Evolutionary conservation across 1,140 invertebrate genomes (phyloP).

Genomic region (Drosophila persimilis): DNA sequence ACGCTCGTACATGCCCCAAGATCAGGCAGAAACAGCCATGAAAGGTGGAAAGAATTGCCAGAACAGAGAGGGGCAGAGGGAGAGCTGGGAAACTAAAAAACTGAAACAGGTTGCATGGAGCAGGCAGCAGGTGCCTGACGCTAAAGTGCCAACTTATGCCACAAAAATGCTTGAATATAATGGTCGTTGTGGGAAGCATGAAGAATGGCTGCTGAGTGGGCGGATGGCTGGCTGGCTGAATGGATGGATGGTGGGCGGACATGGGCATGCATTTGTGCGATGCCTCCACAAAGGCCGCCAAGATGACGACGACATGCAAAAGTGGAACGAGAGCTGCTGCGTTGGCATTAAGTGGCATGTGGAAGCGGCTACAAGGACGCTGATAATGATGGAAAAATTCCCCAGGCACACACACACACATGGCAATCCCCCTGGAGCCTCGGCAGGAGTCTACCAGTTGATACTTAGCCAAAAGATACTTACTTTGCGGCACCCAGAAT

Average conservation of each 20-base stretch:
- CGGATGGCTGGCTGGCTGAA: not conserved
- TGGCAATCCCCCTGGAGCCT: slow-evolving; percentile 34
- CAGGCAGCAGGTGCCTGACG: slow-evolving; percentile 76
- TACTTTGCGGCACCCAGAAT: not conserved
- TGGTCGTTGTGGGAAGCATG: slow-evolving; percentile 59
- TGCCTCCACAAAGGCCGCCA: slow-evolving; percentile 54
- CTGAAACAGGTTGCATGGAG: slow-evolving; percentile 37
- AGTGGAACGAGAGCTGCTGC: slow-evolving; percentile 69
- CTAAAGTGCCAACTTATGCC: slow-evolving; percentile 80
- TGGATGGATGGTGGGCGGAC: slow-evolving; percentile 6
- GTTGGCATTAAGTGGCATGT: slow-evolving; percentile 81
- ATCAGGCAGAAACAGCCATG: too few species aligned
- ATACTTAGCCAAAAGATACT: slow-evolving; percentile 29
- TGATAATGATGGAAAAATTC: slow-evolving; percentile 81
- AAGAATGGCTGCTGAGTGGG: slow-evolving; percentile 19
- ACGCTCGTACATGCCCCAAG: too few species aligned
- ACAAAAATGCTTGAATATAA: slow-evolving; percentile 79
- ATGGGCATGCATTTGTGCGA: slow-evolving; percentile 63
- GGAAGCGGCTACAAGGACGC: slow-evolving; percentile 74
- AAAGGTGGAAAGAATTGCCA: not conserved
- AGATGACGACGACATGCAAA: slow-evolving; percentile 56
- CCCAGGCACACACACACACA: slow-evolving; percentile 43
- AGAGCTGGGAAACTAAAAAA: slow-evolving; percentile 23
- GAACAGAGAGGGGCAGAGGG: not conserved
- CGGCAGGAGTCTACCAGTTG: slow-evolving; percentile 36